Evolutionary conservation across 2,888 invertebrate species (phyloP).

Genomic region (Dione juno): DNA sequence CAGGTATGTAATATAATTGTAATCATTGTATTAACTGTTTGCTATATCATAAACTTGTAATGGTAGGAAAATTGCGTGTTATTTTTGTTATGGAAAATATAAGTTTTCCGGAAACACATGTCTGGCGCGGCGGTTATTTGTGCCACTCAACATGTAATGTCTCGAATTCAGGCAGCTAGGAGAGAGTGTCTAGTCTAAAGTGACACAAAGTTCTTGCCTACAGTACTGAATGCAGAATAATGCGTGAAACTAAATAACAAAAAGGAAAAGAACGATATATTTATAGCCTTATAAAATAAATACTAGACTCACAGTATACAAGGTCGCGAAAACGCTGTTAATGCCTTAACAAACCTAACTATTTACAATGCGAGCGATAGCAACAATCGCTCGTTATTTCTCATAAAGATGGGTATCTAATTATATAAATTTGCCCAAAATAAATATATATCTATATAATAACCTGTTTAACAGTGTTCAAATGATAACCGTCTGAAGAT

Average conservation of each 20-base stretch:
- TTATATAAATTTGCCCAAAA: conserved; percentile 66
- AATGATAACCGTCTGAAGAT: too few species aligned
- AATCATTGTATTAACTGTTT: conserved; percentile 38
- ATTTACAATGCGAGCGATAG: conserved; percentile 63
- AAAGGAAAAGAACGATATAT: not conserved
- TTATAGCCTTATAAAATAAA: not conserved
- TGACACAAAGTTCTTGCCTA: too few species aligned
- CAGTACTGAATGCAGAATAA: too few species aligned
- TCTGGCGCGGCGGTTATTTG: too few species aligned
- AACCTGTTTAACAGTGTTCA: too few species aligned
- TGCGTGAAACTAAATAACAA: too few species aligned
- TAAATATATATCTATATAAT: conserved; percentile 56
- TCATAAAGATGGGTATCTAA: conserved; percentile 60
- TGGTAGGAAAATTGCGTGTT: conserved; percentile 1
- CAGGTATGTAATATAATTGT: conserved; percentile 46
- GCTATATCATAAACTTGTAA: conserved; percentile 30
- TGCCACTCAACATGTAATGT: too few species aligned
- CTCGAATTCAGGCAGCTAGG: too few species aligned
- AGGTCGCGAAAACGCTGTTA: conserved; percentile 53
- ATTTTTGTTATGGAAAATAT: not conserved
- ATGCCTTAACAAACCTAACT: conserved; percentile 62
- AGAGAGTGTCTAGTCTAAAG: too few species aligned
- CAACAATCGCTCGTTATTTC: conserved; percentile 64
- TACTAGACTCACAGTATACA: conserved; percentile 45
- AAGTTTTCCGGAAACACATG: too few species aligned